A percentile compares a stretch with the other conserved stretches of the same genome.
These are phyloP conservation scores for Procambarus clarkii DNA, from an alignment of 1,140 invertebrate species.

Conservation along the genomic window DNA sequence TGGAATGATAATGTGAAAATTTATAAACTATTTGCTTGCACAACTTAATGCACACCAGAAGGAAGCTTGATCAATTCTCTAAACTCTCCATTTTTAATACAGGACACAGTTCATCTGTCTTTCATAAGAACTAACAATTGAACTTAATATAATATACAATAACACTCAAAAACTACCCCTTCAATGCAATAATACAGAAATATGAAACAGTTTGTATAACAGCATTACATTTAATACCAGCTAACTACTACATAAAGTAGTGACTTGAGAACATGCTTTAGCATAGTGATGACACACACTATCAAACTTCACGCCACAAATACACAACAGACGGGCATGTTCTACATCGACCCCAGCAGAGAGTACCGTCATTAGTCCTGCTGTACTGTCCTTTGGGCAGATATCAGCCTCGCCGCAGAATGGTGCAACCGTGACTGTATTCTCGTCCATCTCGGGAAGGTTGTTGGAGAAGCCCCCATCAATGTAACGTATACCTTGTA, in stretches of 20 bases:
- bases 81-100: no score
- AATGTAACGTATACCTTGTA: constrained; percentile 93
- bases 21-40: no score
- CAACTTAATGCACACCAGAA: no score
- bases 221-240: no score
- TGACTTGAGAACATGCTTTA: neutral
- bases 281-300: neutral
- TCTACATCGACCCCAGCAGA: neutral
- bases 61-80: no score
- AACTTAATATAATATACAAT: no score
- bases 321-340: neutral
- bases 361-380: constrained; percentile 71
- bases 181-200: no score
- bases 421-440: constrained; percentile 97
- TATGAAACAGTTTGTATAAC: no score
- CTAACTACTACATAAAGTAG: neutral
- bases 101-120: no score
- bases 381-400: constrained; percentile 87
- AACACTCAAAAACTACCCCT: no score
- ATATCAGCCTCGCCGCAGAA: constrained; percentile 99
- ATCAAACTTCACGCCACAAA: neutral
- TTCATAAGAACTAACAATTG: no score
- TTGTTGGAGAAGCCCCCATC: constrained; percentile 98
- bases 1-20: no score
- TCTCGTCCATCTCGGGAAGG: constrained; percentile 92